Evolutionary conservation across 2,113 vertebrate species (phyloP).

Genomic region (Tretioscincus oriximinensis): DNA sequence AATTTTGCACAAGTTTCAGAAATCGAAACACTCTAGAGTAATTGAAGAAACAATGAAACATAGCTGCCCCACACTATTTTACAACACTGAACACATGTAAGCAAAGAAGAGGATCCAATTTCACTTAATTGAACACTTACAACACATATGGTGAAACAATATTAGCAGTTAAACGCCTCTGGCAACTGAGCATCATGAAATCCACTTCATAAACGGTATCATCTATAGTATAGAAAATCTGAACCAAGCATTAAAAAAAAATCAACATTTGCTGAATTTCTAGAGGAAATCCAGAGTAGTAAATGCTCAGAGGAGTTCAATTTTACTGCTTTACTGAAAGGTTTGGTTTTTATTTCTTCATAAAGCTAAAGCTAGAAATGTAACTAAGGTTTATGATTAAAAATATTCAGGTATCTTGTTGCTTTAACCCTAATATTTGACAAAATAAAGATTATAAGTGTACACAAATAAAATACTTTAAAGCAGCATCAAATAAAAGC

Average conservation of each 20-base stretch:
- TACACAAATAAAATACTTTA: not conserved
- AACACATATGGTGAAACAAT: slow-evolving; percentile 60
- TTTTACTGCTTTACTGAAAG: slow-evolving; percentile 51
- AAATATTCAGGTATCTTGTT: slow-evolving; percentile 24
- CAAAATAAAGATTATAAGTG: not conserved
- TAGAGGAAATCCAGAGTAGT: slow-evolving; percentile 52
- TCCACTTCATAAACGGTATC: slow-evolving; percentile 51
- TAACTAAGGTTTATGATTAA: slow-evolving; percentile 41
- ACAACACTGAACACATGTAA: slow-evolving; percentile 48
- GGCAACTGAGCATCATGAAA: slow-evolving; percentile 56
- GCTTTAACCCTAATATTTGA: slow-evolving; percentile 17
- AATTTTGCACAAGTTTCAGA: slow-evolving; percentile 21
- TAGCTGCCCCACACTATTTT: slow-evolving; percentile 50
- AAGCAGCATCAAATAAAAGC: slow-evolving; percentile 33
- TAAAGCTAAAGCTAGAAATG: slow-evolving; percentile 37
- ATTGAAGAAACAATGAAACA: slow-evolving; percentile 53
- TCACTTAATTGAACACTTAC: slow-evolving; percentile 57
- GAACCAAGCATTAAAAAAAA: slow-evolving; percentile 57
- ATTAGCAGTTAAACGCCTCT: slow-evolving; percentile 59
- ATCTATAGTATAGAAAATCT: slow-evolving; percentile 48
- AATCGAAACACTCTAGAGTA: slow-evolving; percentile 50
- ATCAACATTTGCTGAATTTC: slow-evolving; percentile 61
- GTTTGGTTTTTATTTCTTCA: slow-evolving; percentile 42
- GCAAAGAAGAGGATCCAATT: slow-evolving; percentile 44
- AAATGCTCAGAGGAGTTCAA: slow-evolving; percentile 49